Percentiles rank a stretch among this genome's conserved stretches.
Conservation (phyloP, 2,113 vertebrate species). For the Hoplias malabaricus region DNA sequence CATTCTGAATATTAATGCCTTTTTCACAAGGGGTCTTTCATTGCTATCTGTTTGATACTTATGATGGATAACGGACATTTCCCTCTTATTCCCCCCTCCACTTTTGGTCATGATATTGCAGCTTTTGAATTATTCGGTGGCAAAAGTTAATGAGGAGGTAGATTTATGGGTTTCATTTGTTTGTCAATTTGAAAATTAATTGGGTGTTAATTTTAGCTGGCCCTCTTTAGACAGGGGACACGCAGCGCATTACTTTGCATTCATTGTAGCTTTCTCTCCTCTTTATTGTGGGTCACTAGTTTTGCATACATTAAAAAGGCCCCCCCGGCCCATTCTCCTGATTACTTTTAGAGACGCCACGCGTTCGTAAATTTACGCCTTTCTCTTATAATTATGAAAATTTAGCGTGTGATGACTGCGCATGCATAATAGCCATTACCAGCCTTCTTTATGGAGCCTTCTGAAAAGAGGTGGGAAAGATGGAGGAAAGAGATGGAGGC, state of each 20-base stretch:
- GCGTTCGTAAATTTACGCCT: conserved; percentile 91
- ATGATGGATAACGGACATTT: conserved; percentile 95
- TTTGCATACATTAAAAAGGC: conserved; percentile 94
- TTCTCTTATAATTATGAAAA: conserved; percentile 95
- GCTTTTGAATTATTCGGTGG: conserved; percentile 94
- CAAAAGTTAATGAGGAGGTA: conserved; percentile 98
- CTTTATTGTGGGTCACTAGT: conserved; percentile 97
- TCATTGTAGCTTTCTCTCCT: conserved; percentile 87
- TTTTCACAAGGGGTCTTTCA: conserved; percentile 81
- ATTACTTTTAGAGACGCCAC: conserved; percentile 95
- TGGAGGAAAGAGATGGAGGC: conserved; percentile 8
- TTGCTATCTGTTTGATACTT: conserved; percentile 95
- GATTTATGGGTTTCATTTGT: conserved; percentile 99
- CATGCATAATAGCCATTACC: conserved; percentile 78
- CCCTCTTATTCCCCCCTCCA: conserved; percentile 55
- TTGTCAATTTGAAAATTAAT: conserved; percentile 99
- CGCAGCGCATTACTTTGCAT: conserved; percentile 88
- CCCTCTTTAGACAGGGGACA: conserved; percentile 90
- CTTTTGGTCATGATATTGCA: conserved; percentile 87
- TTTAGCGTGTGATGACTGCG: conserved; percentile 79
- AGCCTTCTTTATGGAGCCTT: conserved; percentile 49
- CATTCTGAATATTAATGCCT: conserved; percentile 50
- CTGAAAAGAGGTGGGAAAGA: not conserved
- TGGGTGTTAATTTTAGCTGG: conserved; percentile 99
- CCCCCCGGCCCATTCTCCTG: conserved; percentile 91